Evolutionary conservation across 2,113 vertebrate genomes (phyloP), one percentile per base, ranked within the genome.

Genomic region (Myotis yumanensis): DNA sequence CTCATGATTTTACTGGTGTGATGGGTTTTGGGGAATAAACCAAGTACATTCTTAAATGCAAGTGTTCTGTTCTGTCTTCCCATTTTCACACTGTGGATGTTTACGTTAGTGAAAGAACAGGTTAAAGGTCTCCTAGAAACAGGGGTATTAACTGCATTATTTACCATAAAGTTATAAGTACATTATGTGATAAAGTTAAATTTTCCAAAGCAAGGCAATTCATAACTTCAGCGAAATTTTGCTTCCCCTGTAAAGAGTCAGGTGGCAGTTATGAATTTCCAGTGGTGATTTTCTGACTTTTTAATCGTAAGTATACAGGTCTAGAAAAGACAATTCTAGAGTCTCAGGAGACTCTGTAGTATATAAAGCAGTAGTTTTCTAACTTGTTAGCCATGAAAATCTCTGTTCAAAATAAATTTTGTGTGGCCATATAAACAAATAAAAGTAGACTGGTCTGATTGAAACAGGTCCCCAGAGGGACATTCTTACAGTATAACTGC

Each of bases 171-270:
- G 22, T 88, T 86, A 17, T 35, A 95, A 94, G 52, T 77, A 66
- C 40, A 57, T 71, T 57, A 80, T 52, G 46, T 37, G 51, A 69
- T 40, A 73, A 94, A 89, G 35, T 75, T 64, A 86, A 52, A 86
- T 76, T 89, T 95, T 91, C 30, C 35, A 69, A 91, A 89, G 37
- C 46, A 96, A 93, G 28, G 30, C 48, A 72, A 75, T 89, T 94
- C 17, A 43, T 91, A 89, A 66, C 66, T 90, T 81, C 11, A 48
- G 81, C 59, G 81, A 64, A 88, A 79, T 40, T 86, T 51, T 66
- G 17, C 28, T 84, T 90, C 57, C 16, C 46, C 40, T 86, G 35
- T 48, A 85, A 66, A 43, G 28, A 73, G 32, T 57, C 37, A 79
- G 20, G 46, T 82, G 59, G 16, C 30, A 86, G 52, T 52, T 83